Conservation (phyloP, 2,797 vertebrate genomes). For the Choloepus didactylus region DNA sequence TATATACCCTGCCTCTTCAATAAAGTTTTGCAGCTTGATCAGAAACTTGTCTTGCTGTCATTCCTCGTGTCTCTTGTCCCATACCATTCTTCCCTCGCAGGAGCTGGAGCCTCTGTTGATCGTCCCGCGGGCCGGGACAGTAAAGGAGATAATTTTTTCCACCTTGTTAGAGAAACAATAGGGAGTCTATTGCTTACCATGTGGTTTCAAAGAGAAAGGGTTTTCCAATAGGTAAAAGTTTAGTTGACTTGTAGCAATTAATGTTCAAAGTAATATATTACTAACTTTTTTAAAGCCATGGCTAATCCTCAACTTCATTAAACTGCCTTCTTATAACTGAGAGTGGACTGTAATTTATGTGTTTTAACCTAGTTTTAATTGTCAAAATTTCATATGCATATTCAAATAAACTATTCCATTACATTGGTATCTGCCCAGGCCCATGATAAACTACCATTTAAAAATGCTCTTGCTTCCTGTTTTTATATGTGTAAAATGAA, state of each 20-base stretch:
- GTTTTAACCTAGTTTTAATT: slow-evolving; percentile 37
- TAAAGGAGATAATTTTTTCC: neutral
- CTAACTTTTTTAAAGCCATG: neutral
- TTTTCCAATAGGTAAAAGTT: neutral
- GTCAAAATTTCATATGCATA: neutral
- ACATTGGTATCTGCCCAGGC: neutral
- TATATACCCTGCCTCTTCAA: too few species aligned
- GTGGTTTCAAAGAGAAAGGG: neutral
- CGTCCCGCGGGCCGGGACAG: too few species aligned
- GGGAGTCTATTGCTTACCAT: neutral
- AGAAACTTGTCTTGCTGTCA: too few species aligned
- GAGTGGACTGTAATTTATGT: neutral
- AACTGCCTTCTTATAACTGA: neutral
- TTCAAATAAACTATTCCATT: neutral
- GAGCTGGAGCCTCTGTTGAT: too few species aligned
- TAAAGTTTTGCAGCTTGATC: too few species aligned
- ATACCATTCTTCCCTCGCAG: too few species aligned
- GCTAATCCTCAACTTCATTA: slow-evolving; percentile 8
- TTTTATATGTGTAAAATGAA: neutral
- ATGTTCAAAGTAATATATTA: neutral
- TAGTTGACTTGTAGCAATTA: neutral
- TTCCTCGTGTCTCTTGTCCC: too few species aligned
- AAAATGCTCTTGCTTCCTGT: neutral
- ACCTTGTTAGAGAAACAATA: neutral
- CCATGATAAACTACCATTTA: neutral